Base-by-base conservation (phyloP, 2,888 invertebrate genomes). In the Epirrhoe alternata region DNA sequence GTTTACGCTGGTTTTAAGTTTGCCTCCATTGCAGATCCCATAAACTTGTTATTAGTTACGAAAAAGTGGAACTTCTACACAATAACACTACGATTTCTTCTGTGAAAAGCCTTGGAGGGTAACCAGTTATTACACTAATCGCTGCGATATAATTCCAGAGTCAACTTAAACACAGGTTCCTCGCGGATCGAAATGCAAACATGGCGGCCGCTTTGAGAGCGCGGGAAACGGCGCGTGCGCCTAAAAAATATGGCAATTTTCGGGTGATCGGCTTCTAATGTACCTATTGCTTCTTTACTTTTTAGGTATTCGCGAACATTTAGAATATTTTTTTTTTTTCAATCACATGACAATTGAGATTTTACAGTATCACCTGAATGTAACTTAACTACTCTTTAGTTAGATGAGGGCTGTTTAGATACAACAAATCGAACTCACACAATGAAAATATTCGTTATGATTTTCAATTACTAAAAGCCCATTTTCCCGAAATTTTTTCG, bases 61-160 rank as follows among this genome's bases (percentile, higher is more conserved):
- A 42, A 12, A n/a, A 10, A 66, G 66, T 57, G 66, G 51, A 51
- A 55, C 50, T 42, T 59, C 16, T 35, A 1, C 80, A 78, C 81
- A 77, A 76, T 80, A 81, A 80, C 83, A 85, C 66, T 84, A 85
- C 79, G 79, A 82, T 12, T 8, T 33, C n/a, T 55, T 66, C 66
- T 66, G 66, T 66, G 85, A 87, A 87, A 87, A 85, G 85, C 80
- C 79, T 79, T 78, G 80, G 84, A 83, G 85, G 80, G 87, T 89
- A 91, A 91, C 92, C 92, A 91, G 93, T 93, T 92, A 93, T 93
- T 93, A 93, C 92, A 88, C 93, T 94, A 94, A 93, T 94, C 92
- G 92, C 87, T 84, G 86, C 89, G 90, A 93, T 93, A 94, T 93
- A 92, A 93, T 93, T 93, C 92, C 89, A 86, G 84, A 92, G 91